These are phyloP conservation scores for Motacilla alba DNA, from an alignment of 2,113 vertebrate species.

Conservation along the genomic window DNA sequence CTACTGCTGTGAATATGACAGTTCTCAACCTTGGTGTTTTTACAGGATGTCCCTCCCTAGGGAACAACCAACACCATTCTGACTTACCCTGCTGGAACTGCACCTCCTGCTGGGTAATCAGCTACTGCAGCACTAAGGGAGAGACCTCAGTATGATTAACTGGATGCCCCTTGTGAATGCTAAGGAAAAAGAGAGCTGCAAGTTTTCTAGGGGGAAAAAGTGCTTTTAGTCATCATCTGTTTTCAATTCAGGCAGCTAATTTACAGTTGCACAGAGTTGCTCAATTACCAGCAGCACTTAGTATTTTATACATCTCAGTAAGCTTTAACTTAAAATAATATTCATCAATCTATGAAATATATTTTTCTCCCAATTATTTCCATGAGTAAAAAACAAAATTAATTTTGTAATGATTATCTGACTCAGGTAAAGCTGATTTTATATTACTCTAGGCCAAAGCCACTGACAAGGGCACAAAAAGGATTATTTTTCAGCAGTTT, in stretches of 20 bases:
- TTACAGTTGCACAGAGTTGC: slow-evolving; percentile 45
- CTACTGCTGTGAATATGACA: slow-evolving; percentile 83
- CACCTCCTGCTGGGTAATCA: slow-evolving; percentile 76
- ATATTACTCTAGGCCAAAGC: slow-evolving; percentile 79
- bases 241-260: slow-evolving; percentile 75
- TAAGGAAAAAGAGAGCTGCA: slow-evolving; percentile 53
- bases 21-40: slow-evolving; percentile 84
- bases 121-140: slow-evolving; percentile 41
- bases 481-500: slow-evolving; percentile 84
- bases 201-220: slow-evolving; percentile 12
- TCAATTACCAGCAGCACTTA: slow-evolving; percentile 76
- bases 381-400: slow-evolving; percentile 79
- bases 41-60: slow-evolving; percentile 80
- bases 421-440: slow-evolving; percentile 87
- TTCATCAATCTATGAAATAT: slow-evolving; percentile 77
- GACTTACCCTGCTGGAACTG: slow-evolving; percentile 72
- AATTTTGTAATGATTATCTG: slow-evolving; percentile 94
- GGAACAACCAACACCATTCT: slow-evolving; percentile 72
- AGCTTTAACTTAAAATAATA: slow-evolving; percentile 81
- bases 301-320: slow-evolving; percentile 69
- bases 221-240: slow-evolving; percentile 68
- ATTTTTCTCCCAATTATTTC: slow-evolving; percentile 80
- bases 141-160: slow-evolving; percentile 62
- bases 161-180: slow-evolving; percentile 45
- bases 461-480: slow-evolving; percentile 83